These are phyloP conservation scores for Unio pictorum DNA, from an alignment of 2,888 invertebrate genomes.

Conservation along the genomic window DNA sequence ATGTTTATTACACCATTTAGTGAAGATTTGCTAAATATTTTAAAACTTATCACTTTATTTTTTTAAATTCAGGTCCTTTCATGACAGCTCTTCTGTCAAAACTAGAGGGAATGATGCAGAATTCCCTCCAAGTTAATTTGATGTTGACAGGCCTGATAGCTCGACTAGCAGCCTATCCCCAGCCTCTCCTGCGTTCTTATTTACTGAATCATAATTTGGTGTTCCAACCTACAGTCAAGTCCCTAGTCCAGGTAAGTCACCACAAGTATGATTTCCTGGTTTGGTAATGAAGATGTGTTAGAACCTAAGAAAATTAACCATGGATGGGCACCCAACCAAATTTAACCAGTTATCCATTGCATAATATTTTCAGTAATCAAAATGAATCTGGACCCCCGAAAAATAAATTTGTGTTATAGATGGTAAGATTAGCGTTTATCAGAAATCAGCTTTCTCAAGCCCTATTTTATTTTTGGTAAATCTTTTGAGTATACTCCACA, in stretches of 20 bases:
- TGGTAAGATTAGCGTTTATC: too few relatives aligned
- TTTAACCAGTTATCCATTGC: neutral
- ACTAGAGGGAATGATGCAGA: slow-evolving; percentile 86
- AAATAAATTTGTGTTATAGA: too few relatives aligned
- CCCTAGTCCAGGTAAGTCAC: slow-evolving; percentile 84
- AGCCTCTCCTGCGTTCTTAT: slow-evolving; percentile 89
- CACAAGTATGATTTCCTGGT: neutral
- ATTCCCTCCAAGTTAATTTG: slow-evolving; percentile 88
- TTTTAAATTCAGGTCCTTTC: slow-evolving; percentile 78
- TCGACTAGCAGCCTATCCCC: slow-evolving; percentile 88
- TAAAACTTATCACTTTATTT: neutral
- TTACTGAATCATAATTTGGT: slow-evolving; percentile 88
- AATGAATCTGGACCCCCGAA: too few relatives aligned
- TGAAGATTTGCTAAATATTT: too few relatives aligned
- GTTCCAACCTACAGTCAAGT: slow-evolving; percentile 91
- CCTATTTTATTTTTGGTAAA: too few relatives aligned
- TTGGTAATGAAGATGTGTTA: neutral
- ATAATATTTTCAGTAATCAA: too few relatives aligned
- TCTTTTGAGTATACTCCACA: too few relatives aligned
- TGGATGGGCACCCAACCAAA: neutral
- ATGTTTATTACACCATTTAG: too few relatives aligned
- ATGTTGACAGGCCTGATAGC: slow-evolving; percentile 90
- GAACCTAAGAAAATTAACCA: neutral
- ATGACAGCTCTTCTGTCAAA: slow-evolving; percentile 86
- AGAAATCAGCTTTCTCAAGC: too few relatives aligned